Conservation (phyloP, 2,888 invertebrate species). For the Melinaea marsaeus region DNA sequence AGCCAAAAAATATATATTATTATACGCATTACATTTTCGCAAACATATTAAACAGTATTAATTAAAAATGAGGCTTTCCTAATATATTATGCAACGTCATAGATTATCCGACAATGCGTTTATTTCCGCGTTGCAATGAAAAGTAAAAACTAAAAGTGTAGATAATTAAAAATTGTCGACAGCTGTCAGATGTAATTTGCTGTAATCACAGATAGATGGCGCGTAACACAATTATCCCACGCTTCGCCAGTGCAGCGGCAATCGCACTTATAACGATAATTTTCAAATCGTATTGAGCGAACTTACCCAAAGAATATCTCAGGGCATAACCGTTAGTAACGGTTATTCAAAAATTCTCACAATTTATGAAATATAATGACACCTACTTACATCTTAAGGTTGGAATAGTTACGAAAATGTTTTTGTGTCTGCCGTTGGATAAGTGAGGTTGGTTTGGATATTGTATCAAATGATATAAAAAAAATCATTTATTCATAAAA, state of each 20-base stretch:
- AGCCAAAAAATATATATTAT: too few species aligned
- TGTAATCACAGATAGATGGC: conserved; percentile 29
- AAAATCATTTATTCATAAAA: too few species aligned
- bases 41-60: too few species aligned
- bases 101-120: too few species aligned
- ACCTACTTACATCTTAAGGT: conserved; percentile 11
- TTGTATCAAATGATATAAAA: too few species aligned
- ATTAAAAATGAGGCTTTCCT: too few species aligned
- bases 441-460: too few species aligned
- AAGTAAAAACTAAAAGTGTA: not conserved
- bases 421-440: too few species aligned
- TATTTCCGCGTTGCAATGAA: too few species aligned
- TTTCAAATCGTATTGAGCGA: conserved; percentile 36
- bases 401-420: too few species aligned
- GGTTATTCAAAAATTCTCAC: conserved; percentile 40
- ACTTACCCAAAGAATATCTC: conserved; percentile 31
- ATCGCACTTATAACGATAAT: conserved; percentile 33
- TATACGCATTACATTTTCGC: too few species aligned
- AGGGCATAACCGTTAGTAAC: conserved; percentile 30
- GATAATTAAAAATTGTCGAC: not conserved
- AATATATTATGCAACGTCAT: too few species aligned
- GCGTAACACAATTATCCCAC: conserved; percentile 28
- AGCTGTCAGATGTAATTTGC: conserved; percentile 8
- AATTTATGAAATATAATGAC: conserved; percentile 18
- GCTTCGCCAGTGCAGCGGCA: conserved; percentile 18